Conservation (phyloP, 1,140 invertebrate genomes). For the Calycopis cecrops region DNA sequence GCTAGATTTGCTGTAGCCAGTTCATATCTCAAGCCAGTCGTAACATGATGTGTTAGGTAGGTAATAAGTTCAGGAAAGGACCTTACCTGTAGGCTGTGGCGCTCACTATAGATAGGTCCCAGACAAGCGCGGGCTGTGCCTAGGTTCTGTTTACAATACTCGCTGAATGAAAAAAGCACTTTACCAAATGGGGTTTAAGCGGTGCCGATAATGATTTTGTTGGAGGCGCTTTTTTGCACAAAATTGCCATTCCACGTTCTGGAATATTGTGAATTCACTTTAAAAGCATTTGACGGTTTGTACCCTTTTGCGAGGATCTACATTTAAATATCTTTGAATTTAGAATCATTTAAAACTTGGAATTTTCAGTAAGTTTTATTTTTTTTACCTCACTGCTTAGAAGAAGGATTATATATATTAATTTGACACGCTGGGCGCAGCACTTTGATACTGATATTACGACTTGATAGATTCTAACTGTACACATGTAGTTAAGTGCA, state of each 20-base stretch:
- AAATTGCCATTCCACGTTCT: constrained; percentile 1
- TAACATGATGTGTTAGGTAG: neutral
- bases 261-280: constrained; percentile 1
- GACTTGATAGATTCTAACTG: too few species aligned
- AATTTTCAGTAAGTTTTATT: neutral
- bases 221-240: constrained; percentile 4
- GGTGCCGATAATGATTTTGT: constrained; percentile 21
- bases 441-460: too few species aligned
- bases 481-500: too few species aligned
- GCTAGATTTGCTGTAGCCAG: too few species aligned
- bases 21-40: too few species aligned
- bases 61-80: neutral
- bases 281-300: neutral
- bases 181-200: constrained; percentile 36
- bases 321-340: constrained; percentile 2
- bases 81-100: too few species aligned
- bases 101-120: constrained; percentile 22
- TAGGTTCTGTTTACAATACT: constrained; percentile 33
- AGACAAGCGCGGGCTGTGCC: constrained; percentile 19
- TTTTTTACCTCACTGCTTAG: too few species aligned
- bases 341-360: neutral
- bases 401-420: too few species aligned
- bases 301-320: neutral
- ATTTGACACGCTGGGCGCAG: too few species aligned
- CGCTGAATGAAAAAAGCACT: constrained; percentile 36